Conservation (phyloP, 2,113 vertebrate species). For the Lagenorhynchus albirostris region DNA sequence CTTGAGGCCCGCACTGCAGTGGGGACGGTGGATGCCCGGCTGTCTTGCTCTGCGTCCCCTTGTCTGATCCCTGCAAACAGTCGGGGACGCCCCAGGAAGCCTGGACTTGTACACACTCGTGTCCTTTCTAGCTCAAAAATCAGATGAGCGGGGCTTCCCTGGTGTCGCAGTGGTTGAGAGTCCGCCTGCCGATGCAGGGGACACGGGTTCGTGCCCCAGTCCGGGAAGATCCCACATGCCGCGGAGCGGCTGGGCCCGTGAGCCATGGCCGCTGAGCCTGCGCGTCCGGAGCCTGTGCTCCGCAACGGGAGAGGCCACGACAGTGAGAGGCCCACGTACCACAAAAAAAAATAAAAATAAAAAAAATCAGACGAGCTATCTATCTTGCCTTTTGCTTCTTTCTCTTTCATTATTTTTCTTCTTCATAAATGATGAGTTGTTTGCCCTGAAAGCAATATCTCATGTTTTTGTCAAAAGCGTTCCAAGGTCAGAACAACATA, state of each 20-base stretch:
- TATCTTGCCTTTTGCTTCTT: background rate
- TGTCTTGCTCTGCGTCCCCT: background rate
- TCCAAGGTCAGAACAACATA: background rate
- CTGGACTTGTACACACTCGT: background rate
- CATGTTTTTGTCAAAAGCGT: background rate
- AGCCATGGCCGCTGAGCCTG: no score
- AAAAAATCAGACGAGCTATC: background rate
- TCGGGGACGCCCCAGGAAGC: background rate
- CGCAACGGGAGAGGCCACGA: no score
- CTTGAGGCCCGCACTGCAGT: no score
- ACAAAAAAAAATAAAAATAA: no score
- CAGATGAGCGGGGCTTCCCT: background rate
- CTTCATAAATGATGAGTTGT: background rate
- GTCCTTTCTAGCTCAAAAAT: conserved; percentile 14
- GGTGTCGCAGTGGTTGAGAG: no score
- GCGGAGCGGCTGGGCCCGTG: no score
- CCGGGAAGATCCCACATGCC: no score
- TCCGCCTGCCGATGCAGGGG: no score
- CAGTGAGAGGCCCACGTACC: no score
- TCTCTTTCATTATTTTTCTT: background rate
- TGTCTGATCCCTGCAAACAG: fast-evolving
- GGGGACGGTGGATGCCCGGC: no score
- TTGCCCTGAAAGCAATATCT: background rate
- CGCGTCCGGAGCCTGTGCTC: fast-evolving
- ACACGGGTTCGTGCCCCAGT: no score